Evolutionary conservation across 2,888 invertebrate genomes (phyloP).

Genomic region (Rhagonycha lutea): DNA sequence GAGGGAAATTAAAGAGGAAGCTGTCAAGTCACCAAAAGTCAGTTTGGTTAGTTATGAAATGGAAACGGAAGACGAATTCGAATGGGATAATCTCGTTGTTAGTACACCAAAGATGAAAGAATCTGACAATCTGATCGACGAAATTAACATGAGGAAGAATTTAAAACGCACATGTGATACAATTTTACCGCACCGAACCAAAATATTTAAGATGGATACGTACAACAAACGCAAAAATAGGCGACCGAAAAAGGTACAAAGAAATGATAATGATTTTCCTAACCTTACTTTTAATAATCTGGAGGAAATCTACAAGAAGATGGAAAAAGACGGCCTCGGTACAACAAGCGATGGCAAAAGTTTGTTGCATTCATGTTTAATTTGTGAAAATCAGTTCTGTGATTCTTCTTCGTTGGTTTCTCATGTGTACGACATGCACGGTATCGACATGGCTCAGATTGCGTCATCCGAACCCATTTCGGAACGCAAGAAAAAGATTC

Average conservation of each 20-base stretch:
- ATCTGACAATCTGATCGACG: conserved; percentile 47
- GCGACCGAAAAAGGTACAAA: conserved; percentile 50
- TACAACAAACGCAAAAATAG: conserved; percentile 51
- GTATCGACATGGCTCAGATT: conserved; percentile 55
- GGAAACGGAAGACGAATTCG: conserved; percentile 40
- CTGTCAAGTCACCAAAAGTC: background rate
- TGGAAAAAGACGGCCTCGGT: background rate
- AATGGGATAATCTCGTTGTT: conserved; percentile 30
- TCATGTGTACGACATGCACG: conserved; percentile 60
- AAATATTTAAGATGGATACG: conserved; percentile 46
- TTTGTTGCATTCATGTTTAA: conserved; percentile 56
- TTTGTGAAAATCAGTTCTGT: conserved; percentile 59
- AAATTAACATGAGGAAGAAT: conserved; percentile 47
- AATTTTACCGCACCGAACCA: conserved; percentile 36
- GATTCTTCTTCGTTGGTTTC: conserved; percentile 56
- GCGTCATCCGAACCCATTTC: conserved; percentile 39
- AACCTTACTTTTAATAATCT: conserved; percentile 32
- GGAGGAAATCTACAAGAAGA: conserved; percentile 8
- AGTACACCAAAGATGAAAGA: conserved; percentile 3
- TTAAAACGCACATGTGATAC: conserved; percentile 45
- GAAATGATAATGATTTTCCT: background rate
- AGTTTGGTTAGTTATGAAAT: conserved; percentile 48
- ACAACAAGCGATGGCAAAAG: conserved; percentile 26
- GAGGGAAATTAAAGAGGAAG: conserved; percentile 4
- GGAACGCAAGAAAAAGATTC: conserved; percentile 50